Evolutionary conservation across 2,113 vertebrate species (phyloP), one percentile per base, ranked within the genome.

Genomic region (Galemys pyrenaicus): DNA sequence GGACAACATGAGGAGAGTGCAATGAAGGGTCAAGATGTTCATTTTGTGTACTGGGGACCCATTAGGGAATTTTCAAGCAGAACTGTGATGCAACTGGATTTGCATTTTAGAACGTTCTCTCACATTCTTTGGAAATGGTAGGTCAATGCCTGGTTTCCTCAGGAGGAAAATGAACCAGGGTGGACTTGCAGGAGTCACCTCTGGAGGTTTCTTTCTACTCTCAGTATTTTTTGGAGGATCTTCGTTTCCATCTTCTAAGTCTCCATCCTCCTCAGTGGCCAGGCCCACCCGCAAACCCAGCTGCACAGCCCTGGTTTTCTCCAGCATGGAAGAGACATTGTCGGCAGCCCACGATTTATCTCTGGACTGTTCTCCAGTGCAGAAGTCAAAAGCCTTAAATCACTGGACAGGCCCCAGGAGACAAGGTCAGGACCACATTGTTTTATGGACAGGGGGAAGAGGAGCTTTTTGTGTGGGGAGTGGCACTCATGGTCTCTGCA

Each of bases 301-400:
- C 97, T 97, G 97, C 92, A 97, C 93, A 92, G 89, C 89, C 94
- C 94, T 95, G 92, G 96, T 93, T 96, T 97, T 97, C 92, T 92
- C 92, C 60, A 97, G 93, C 73, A 73, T 96, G 4, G 0, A 93
- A 96, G 94, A 87, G 83, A 81, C 9, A 2, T 49, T 92, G 77
- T 95, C 49, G 30, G 28, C 80, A 90, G 87, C 93, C 93, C 96
- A 92, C 96, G 97, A 97, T 98, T 97, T 96, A 98, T 98, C 96
- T 98, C 97, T 94, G 71, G 95, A 80, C 89, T 41, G 92, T 96
- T 95, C 98, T 97, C 89, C 95, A 94, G 94, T 93, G 96, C 95
- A 94, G 97, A 98, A 97, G 95, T 98, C 92, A 98, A 97, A 97
- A 96, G 89, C 60, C 86, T 97, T 98, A 98, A 98, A 98, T 98